Evolutionary conservation across 2,888 invertebrate genomes (phyloP).

Genomic region (Temnothorax unifasciatus): DNA sequence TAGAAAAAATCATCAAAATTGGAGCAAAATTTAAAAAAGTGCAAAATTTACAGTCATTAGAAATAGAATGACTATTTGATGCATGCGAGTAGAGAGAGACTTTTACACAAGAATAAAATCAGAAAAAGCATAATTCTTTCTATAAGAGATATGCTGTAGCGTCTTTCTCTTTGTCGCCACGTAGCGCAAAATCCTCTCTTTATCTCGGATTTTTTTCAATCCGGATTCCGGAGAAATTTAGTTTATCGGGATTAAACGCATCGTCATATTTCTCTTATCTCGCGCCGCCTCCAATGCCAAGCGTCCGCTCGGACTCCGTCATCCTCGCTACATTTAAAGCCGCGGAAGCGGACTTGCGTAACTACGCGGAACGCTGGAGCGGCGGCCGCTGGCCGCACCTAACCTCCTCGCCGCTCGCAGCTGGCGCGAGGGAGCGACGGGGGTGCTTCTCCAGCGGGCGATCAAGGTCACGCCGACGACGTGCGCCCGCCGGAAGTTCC

Average conservation of each 20-base stretch:
- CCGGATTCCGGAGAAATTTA: neutral
- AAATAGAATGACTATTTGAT: neutral
- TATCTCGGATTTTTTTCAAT: neutral
- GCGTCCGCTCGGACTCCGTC: neutral
- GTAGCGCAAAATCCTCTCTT: neutral
- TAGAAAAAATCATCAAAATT: neutral
- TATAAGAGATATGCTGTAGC: neutral
- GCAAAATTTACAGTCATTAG: neutral
- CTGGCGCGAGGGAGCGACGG: constrained; percentile 16
- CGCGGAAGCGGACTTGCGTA: constrained; percentile 8
- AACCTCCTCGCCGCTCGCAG: constrained; percentile 25
- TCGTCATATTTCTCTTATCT: neutral
- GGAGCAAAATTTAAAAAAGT: neutral
- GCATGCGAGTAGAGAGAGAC: neutral
- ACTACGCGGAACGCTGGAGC: neutral
- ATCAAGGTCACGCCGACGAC: constrained; percentile 21
- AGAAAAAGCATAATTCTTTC: neutral
- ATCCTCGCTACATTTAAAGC: neutral
- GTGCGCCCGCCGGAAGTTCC: neutral
- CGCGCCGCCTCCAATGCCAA: neutral
- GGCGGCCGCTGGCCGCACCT: neutral
- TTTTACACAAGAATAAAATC: neutral
- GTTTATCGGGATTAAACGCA: neutral
- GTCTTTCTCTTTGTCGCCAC: neutral
- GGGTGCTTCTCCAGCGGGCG: neutral